Evolutionary conservation across 2,797 vertebrate genomes (phyloP), one percentile per base, ranked within the genome.

Genomic region (Acipenser transmontanus): DNA sequence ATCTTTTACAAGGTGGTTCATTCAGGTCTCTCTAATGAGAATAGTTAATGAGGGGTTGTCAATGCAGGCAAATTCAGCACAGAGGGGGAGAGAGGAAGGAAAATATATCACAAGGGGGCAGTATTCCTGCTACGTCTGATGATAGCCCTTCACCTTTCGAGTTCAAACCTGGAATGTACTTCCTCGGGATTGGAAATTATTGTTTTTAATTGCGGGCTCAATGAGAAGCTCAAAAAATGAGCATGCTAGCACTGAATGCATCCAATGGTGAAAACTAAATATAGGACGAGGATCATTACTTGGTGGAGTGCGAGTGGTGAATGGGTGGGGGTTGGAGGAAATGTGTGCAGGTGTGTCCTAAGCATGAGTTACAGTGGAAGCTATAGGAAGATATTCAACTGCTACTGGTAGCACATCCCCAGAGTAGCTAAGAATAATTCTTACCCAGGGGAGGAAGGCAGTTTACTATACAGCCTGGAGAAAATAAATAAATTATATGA

Each of bases 341-440:
- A 75, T 62, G 69, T 7, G 12, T 51, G 63, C 68, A 69, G 68
- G 68, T 65, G 68, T 54, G 68, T 17, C 34, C 5, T 20, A 59
- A 50, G 62, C 54, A 62, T 13, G 8, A n/a, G 49, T 7, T 20
- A 62, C 62, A 56, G 66, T 65, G 12, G 14, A 47, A 49, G 52
- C 52, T 64, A 48, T 11, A 50, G 17, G 47, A 69, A 14, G 60
- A 11, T 61, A 51, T 47, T 47, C 68, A 13, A 34, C 64, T 47
- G 9, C 50, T 48, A 60, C 49, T 47, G 56, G 11, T n/a, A n/a
- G 4, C 12, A 62, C 51, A 70, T 61, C 68, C 49, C 50, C 20
- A 9, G 20, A 65, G 52, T 61, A 59, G 62, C 64, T 66, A 47
- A 7, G 34, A 65, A 48, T 34, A 34, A 59, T 17, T 47, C 7